Evolutionary conservation across 2,113 vertebrate species (phyloP).

Genomic region (Zosterops pallidus): DNA sequence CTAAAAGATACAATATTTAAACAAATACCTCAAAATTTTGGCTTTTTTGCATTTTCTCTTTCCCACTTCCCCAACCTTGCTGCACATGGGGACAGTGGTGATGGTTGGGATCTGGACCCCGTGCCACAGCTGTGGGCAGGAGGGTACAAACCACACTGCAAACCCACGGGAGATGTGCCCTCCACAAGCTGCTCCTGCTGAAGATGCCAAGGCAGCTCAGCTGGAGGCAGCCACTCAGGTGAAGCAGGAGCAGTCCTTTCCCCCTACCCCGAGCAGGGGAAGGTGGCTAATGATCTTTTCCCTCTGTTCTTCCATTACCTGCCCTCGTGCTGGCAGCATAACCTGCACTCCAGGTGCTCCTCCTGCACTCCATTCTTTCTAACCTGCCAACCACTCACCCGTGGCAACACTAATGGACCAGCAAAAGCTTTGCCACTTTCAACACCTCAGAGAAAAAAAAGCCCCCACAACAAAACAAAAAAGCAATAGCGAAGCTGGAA

Average conservation of each 20-base stretch:
- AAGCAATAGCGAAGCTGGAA: background rate
- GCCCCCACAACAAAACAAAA: background rate
- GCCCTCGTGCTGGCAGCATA: background rate
- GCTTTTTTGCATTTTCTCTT: rapidly evolving
- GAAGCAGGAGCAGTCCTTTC: background rate
- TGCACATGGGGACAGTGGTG: rapidly evolving
- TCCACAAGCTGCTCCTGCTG: background rate
- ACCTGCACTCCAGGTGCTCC: background rate
- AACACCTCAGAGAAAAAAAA: background rate
- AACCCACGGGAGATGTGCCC: background rate
- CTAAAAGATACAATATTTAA: background rate
- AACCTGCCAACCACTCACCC: background rate
- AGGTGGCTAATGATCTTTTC: background rate
- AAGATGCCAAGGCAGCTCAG: background rate
- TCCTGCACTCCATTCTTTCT: background rate
- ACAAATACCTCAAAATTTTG: background rate
- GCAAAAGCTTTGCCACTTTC: background rate
- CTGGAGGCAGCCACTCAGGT: rapidly evolving
- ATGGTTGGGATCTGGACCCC: background rate
- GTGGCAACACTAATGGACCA: background rate
- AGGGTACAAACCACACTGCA: background rate
- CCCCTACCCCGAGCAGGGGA: background rate
- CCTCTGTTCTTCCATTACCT: background rate
- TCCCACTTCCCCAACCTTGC: background rate
- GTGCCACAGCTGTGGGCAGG: background rate